Evolutionary conservation across 1,140 invertebrate species (phyloP).

Genomic region (Cyrtorhinus lividipennis): DNA sequence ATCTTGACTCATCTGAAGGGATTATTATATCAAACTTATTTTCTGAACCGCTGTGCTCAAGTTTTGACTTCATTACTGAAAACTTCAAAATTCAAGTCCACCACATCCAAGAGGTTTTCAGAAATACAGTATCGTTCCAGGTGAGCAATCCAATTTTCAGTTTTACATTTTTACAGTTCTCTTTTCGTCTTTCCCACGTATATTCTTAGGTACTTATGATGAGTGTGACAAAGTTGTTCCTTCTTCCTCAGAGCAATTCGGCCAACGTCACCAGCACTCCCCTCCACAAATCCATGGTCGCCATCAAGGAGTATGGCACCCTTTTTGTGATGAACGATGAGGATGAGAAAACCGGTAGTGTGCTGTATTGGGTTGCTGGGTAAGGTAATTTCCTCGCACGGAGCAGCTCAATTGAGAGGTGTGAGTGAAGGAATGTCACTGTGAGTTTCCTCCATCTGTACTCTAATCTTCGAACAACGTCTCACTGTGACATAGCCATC

Average conservation of each 20-base stretch:
- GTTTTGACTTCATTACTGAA: conserved; percentile 36
- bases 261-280: neutral
- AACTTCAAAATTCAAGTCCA: conserved; percentile 51
- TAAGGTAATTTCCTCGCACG: conserved; percentile 27
- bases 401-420: too few relatives aligned
- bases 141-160: too few relatives aligned
- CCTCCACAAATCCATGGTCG: conserved; percentile 52
- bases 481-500: too few relatives aligned
- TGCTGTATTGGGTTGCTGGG: conserved; percentile 34
- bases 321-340: conserved; percentile 37
- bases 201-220: too few relatives aligned
- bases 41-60: conserved; percentile 29
- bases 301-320: conserved; percentile 59
- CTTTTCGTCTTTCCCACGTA: too few relatives aligned
- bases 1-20: conserved; percentile 48
- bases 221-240: neutral
- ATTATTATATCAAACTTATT: conserved; percentile 40
- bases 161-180: too few relatives aligned
- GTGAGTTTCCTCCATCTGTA: too few relatives aligned
- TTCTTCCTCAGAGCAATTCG: conserved; percentile 18
- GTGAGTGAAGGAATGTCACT: too few relatives aligned
- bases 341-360: conserved; percentile 26
- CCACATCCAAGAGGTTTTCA: conserved; percentile 49
- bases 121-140: conserved; percentile 49
- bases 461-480: too few relatives aligned